Evolutionary conservation across 2,797 vertebrate species (phyloP), one percentile per base, ranked within the genome.

Genomic region (Manis javanica): DNA sequence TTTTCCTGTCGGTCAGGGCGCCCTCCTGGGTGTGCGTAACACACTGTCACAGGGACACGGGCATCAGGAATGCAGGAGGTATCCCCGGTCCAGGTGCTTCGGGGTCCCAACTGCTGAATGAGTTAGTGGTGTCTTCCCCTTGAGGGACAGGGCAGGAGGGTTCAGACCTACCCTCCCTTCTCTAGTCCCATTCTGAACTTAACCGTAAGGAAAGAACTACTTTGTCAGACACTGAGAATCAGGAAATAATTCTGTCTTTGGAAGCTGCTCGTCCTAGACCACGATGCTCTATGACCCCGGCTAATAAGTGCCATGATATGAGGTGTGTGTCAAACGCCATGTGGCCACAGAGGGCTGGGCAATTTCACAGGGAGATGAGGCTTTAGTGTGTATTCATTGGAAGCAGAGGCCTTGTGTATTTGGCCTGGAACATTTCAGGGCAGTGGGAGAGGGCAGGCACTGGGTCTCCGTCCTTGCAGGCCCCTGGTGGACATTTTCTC

Each of bases 1-100:
- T 10, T 39, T 39, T 51, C 39, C 49, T 5, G 2, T 3, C 15
- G 16, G 42, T 13, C 11, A 0, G 29, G 19, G 11, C 0, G 0
- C 79, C n/a, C 61, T 46, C 26, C 55, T 9, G 53, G 53, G 59
- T n/a, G 12, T 1, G 1, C 5, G 1, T 14, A 16, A 29, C 59
- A 12, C 5, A 14, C 15, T 26, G 51, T 57, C 42, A 2, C 6
- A 0, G 77, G 71, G 19, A 34, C 5, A 2, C 0, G 0, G 57
- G 24, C 9, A 0, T 19, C 24, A 31, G 31, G 11, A 3, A 19
- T 1, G 31, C 69, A 42, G 92, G 81, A 39, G 34, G 82, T 5
- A 4, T 46, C 24, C 1, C 34, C 3, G 46, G 42, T n/a, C 23
- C 69, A 39, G 24, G 34, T 2, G 31, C 68, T 63, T 46, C 3